Percentiles rank a stretch among this genome's conserved stretches.
Evolutionary conservation across 92 coral and sea anemone species (phyloP).

Genomic region (Zoanthus solanderi): DNA sequence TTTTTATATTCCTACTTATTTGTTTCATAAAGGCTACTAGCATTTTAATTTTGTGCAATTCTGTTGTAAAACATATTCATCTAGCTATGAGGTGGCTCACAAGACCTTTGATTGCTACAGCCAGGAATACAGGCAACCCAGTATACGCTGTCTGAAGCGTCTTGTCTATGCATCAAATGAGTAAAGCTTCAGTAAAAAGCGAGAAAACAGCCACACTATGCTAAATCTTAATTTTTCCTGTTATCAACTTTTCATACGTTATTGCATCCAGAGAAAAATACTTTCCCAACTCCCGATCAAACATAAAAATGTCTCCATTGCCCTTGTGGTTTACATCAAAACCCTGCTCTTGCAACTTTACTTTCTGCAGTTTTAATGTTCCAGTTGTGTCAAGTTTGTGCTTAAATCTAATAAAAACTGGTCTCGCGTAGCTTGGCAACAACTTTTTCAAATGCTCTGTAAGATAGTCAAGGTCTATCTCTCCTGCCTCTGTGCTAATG

Average conservation of each 20-base stretch:
- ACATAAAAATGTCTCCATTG: constrained; percentile 71
- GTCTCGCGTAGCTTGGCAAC: constrained; percentile 89
- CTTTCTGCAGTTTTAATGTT: constrained; percentile 91
- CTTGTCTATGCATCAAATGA: no score
- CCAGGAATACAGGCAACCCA: no score
- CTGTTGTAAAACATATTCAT: no score
- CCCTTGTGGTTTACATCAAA: constrained; percentile 68
- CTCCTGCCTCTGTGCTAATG: constrained; percentile 73
- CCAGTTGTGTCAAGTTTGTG: constrained; percentile 85
- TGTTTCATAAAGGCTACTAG: no score
- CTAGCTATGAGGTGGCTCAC: no score
- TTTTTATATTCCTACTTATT: no score
- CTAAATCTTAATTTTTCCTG: constrained; percentile 77
- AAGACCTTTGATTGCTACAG: no score
- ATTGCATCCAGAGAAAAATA: constrained; percentile 67
- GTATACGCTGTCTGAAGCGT: no score
- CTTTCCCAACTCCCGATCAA: constrained; percentile 63
- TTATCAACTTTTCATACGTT: constrained; percentile 63
- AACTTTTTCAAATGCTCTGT: constrained; percentile 62
- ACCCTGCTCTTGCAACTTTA: constrained; percentile 80
- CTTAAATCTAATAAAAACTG: constrained; percentile 81
- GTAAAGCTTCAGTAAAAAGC: no score
- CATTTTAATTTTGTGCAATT: no score
- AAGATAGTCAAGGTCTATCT: constrained; percentile 65
- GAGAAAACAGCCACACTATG: not conserved